phyloP scores from a whole-genome alignment of 2,113 vertebrate genomes.

The Forbesichthys agassizii region DNA sequence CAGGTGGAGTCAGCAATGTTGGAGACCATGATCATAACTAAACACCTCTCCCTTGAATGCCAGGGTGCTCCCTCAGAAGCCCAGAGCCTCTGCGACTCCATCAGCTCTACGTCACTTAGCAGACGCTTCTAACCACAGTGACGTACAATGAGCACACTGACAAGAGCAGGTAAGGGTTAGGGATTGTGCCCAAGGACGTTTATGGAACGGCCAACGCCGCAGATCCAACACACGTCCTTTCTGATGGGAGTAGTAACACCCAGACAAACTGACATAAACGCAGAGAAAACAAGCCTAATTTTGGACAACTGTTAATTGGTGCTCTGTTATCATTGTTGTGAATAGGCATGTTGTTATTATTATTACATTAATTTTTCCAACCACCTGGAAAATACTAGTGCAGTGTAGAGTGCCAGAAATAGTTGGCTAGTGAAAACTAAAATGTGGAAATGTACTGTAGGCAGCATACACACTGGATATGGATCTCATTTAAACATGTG shows the following conservation, averaged over 20 bases:
- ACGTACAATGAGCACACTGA: too few relatives aligned
- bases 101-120: not conserved
- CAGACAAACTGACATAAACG: not conserved
- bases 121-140: too few relatives aligned
- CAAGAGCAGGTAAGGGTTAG: too few relatives aligned
- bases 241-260: too few relatives aligned
- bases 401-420: not conserved
- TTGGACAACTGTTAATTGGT: not conserved
- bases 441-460: not conserved
- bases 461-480: slow-evolving; percentile 27
- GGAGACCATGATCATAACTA: too few relatives aligned
- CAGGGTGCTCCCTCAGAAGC: too few relatives aligned
- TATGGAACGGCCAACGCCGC: too few relatives aligned
- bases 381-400: not conserved
- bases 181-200: too few relatives aligned
- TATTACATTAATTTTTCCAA: slow-evolving; percentile 1
- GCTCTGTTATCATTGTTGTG: not conserved
- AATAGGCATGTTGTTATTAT: not conserved
- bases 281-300: not conserved
- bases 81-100: too few relatives aligned
- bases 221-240: too few relatives aligned
- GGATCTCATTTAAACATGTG: slow-evolving; percentile 6
- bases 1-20: too few relatives aligned
- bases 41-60: too few relatives aligned
- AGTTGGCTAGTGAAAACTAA: slow-evolving; percentile 6